Evolutionary conservation across 2,888 invertebrate genomes (phyloP).

Genomic region (Serrognathus titanus): DNA sequence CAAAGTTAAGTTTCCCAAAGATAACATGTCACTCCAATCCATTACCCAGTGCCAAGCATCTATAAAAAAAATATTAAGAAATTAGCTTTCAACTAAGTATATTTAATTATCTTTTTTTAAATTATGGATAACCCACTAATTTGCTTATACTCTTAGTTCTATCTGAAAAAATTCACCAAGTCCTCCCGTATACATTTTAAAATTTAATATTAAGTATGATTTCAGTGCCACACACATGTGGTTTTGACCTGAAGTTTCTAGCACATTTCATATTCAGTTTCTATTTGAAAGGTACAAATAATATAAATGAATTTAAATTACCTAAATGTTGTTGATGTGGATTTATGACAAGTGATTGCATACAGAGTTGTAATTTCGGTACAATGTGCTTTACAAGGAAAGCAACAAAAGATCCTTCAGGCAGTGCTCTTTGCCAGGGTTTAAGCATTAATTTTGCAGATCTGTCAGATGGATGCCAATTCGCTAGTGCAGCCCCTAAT

Average conservation of each 20-base stretch:
- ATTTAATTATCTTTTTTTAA: too few species aligned
- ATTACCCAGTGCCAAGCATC: conserved; percentile 94
- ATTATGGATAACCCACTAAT: too few species aligned
- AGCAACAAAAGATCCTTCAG: conserved; percentile 68
- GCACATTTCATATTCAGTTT: too few species aligned
- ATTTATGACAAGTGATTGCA: conserved; percentile 64
- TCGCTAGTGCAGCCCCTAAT: conserved; percentile 80
- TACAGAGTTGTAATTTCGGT: conserved; percentile 77
- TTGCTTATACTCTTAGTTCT: too few species aligned
- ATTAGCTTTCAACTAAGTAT: too few species aligned
- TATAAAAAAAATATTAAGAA: conserved; percentile 34
- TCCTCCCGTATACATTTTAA: too few species aligned
- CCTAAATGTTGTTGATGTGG: conserved; percentile 70
- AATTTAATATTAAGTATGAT: too few species aligned
- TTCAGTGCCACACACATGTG: too few species aligned
- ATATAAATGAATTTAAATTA: conserved; percentile 29
- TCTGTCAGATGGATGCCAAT: conserved; percentile 93
- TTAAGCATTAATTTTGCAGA: conserved; percentile 88
- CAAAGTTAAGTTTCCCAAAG: conserved; percentile 71
- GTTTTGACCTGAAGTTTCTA: too few species aligned
- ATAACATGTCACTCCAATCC: conserved; percentile 87
- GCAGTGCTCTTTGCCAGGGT: conserved; percentile 75
- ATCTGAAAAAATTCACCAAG: too few species aligned
- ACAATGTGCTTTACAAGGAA: conserved; percentile 84
- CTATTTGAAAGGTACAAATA: too few species aligned